Conservation (phyloP, 2,888 invertebrate species). For the Falcaria lacertinaria region DNA sequence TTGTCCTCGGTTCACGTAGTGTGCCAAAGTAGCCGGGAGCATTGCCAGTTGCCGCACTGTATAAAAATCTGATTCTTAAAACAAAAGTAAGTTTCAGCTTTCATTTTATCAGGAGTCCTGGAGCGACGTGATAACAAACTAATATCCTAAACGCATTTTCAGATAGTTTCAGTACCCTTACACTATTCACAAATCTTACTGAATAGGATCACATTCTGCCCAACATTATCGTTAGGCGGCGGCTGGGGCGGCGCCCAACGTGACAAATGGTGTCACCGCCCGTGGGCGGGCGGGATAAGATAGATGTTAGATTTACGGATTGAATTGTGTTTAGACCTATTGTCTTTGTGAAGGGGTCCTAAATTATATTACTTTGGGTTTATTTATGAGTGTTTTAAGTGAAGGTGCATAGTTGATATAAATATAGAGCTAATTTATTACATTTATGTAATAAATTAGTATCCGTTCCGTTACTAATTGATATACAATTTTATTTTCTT, state of each 20-base stretch:
- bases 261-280: conserved; percentile 33
- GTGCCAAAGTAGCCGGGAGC: too few relatives aligned
- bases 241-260: conserved; percentile 46
- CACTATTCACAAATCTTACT: not conserved
- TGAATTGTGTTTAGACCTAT: not conserved
- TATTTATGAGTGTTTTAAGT: too few relatives aligned
- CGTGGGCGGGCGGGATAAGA: conserved; percentile 38
- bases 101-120: too few relatives aligned
- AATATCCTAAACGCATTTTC: not conserved
- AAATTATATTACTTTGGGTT: not conserved
- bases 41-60: too few relatives aligned
- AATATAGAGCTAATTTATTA: too few relatives aligned
- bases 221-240: conserved; percentile 21
- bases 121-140: not conserved
- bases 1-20: too few relatives aligned
- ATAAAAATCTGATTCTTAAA: too few relatives aligned
- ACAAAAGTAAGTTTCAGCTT: too few relatives aligned
- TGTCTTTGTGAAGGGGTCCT: not conserved
- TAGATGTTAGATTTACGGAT: conserved; percentile 26
- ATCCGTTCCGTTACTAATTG: too few relatives aligned
- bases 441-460: too few relatives aligned
- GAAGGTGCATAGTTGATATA: too few relatives aligned
- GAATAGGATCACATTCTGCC: not conserved
- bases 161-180: not conserved
- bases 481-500: too few relatives aligned